Evolutionary conservation across 2,113 vertebrate species (phyloP), one percentile per base, ranked within the genome.

Genomic region (Platichthys stellatus): DNA sequence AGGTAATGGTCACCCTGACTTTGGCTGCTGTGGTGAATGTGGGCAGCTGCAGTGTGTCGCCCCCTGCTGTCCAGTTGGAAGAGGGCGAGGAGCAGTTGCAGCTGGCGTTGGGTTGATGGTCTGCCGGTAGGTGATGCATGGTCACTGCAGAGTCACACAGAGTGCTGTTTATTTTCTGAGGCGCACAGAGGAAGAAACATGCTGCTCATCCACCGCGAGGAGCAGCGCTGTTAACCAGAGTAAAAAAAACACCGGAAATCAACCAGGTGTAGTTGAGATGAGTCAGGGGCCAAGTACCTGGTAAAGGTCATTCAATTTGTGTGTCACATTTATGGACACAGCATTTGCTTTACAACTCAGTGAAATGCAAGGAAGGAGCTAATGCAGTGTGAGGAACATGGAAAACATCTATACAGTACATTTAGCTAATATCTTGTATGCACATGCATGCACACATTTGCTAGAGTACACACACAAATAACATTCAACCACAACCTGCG

Each of bases 21-120:
- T 92, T 88, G 20, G 90, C 92, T 3, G 92, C 92, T 11, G 89
- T 90, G 68, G 83, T 88, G 78, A 93, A 93, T 0, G 85, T 89
- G 54, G 92, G 92, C 59, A 93, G 84, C 86, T 84, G 86, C 57
- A 58, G 75, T 40, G 15, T 15, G 1, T 74, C 5, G 14, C 21
- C 78, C 38, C 45, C 75, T 0, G 13, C 63, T 0, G 86, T 88
- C 80, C 82, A 84, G 63, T 90, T 83, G 35, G 60, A 83, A 2
- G 18, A 5, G 2, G 28, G 10, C 0, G 20, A 62, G 31, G 85
- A 87, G 82, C 58, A 69, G 80, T 89, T 86, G 74, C 76, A 85
- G 81, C 53, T 88, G 68, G 26, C 3, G 17, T 89, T 91, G 11
- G 62, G 65, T 1, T 59, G 75, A 45, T 24, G 54, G 4, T 85